Base-by-base conservation (phyloP, 2,888 invertebrate genomes). In the Athripsodes cinereus region DNA sequence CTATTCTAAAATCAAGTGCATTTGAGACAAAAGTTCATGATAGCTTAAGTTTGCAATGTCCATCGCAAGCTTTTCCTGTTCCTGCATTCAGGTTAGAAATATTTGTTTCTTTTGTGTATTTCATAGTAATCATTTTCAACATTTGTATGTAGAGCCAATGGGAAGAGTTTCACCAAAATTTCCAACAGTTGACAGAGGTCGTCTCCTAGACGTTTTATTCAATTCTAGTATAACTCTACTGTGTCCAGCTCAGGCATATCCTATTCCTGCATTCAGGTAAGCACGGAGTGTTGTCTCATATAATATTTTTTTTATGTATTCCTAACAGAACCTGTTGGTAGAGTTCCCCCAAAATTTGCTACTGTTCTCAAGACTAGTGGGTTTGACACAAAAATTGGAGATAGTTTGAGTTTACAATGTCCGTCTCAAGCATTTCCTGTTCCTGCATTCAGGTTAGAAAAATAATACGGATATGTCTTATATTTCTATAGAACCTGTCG, bases 241-340 rank as follows among this genome's bases (percentile, higher is more conserved):
- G 59, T 86, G 85, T 68, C 81, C 81, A 58, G 85, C 84, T 58
- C 85, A 86, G 74, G 82, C 82, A 51, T 88, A 82, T 75, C 87
- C 87, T 66, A 82, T 82, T 72, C 87, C 87, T 70, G 79, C 78
- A 71, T 85, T 83, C 81, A 85, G 87, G 87, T 87, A 83, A 78
- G 51, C 19, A n/a, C 35, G 11, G 19, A 20, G 20, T 20, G 35
- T 34, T 34, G 3, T 54, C 26, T 31, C 58, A 20, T 49, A 21
- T 19, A 26, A 22, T 52, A 22, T 22, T 51, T 8, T 31, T 51
- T 59, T 53, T 49, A 49, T 51, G 3, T 57, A 21, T 22, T 49
- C 48, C 54, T 49, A n/a, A 5, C 57, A 74, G 74, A 74, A 61
- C 79, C 79, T 26, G 73, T 79, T 65, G 80, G 78, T 61, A 79